Evolutionary conservation across 2,113 vertebrate species (phyloP).

Genomic region (Cichladusa arquata): DNA sequence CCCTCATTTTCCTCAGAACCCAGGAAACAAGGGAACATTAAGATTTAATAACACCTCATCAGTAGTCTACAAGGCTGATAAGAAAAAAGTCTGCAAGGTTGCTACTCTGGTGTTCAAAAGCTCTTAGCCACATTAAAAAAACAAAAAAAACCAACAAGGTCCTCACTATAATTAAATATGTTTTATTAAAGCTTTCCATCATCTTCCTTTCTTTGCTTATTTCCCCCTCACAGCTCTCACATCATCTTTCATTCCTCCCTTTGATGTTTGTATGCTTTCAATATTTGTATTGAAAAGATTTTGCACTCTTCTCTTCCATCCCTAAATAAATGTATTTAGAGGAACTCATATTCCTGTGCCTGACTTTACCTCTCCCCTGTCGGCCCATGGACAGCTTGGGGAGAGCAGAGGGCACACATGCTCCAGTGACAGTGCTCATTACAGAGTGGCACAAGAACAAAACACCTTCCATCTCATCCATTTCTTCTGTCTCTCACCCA

Average conservation of each 20-base stretch:
- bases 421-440: not conserved
- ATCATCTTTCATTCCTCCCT: conserved; percentile 1
- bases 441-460: not conserved
- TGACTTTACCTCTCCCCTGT: not conserved
- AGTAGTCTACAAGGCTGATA: conserved; percentile 23
- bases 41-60: conserved; percentile 65
- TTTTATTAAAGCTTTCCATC: conserved; percentile 63
- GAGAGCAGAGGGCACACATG: not conserved
- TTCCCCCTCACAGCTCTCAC: not conserved
- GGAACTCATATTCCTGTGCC: not conserved
- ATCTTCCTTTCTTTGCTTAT: conserved; percentile 30
- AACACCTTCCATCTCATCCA: not conserved
- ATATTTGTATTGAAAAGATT: not conserved
- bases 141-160: not conserved
- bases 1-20: conserved; percentile 51
- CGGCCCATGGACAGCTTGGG: not conserved
- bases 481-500: not conserved
- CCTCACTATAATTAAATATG: conserved; percentile 29
- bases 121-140: conserved; percentile 1
- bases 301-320: not conserved
- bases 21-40: conserved; percentile 64
- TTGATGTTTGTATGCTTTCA: conserved; percentile 28
- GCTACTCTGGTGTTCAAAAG: conserved; percentile 9
- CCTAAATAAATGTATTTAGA: not conserved
- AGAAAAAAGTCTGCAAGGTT: not conserved